A percentile compares a stretch with the other conserved stretches of the same genome.
Conservation (phyloP, 2,888 invertebrate species). For the Mycalesis mineus region DNA sequence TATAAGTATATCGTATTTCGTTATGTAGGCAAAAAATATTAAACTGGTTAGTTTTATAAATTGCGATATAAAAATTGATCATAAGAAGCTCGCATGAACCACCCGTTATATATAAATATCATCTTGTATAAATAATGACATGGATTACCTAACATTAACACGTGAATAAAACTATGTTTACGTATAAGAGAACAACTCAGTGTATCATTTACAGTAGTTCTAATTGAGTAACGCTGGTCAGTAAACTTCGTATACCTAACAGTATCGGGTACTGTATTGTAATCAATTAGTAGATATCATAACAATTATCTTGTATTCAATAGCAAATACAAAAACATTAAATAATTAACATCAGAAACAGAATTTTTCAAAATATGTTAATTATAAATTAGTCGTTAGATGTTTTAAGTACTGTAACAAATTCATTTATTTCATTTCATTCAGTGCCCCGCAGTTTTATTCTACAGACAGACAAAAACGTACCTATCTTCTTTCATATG, state of each 20-base stretch:
- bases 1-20: not conserved
- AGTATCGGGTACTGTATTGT: too few relatives aligned
- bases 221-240: not conserved
- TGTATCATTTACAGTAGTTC: constrained; percentile 44
- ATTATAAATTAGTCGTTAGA: too few relatives aligned
- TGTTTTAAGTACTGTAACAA: too few relatives aligned
- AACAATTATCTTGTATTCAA: too few relatives aligned
- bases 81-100: constrained; percentile 3
- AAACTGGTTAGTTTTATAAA: not conserved
- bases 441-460: too few relatives aligned
- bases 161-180: constrained; percentile 71
- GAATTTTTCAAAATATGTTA: too few relatives aligned
- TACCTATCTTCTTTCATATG: too few relatives aligned
- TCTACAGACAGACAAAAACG: too few relatives aligned
- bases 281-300: too few relatives aligned
- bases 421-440: too few relatives aligned
- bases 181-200: constrained; percentile 73
- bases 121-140: constrained; percentile 60
- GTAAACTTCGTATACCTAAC: not conserved
- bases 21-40: not conserved
- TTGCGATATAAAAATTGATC: constrained; percentile 3
- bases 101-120: constrained; percentile 29
- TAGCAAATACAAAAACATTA: too few relatives aligned
- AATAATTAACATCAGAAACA: too few relatives aligned
- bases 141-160: constrained; percentile 64